A percentile compares a stretch with the other conserved stretches of the same genome.
Conservation (phyloP, 2,797 vertebrate species). For the Scolopax bukidnonensis region DNA sequence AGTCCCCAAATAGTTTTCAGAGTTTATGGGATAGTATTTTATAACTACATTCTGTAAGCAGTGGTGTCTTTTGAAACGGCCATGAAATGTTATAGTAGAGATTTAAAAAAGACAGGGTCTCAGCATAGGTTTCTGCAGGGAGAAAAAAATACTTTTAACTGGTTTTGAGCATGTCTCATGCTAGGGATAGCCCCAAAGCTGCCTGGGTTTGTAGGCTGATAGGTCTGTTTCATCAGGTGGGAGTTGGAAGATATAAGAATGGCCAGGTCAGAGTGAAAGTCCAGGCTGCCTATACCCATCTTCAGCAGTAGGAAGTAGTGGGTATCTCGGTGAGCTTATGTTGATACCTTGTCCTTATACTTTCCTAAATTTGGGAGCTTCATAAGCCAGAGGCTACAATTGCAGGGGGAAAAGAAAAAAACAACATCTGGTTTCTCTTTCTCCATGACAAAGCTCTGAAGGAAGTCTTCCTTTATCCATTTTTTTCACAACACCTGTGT, state of each 20-base stretch:
- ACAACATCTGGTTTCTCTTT: neutral
- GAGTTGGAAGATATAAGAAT: neutral
- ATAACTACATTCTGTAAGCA: constrained; percentile 26
- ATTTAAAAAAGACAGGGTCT: constrained; percentile 11
- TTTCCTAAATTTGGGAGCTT: neutral
- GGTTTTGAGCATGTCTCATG: neutral
- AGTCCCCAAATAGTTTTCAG: constrained; percentile 9
- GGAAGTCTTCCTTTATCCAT: neutral
- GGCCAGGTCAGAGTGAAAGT: neutral
- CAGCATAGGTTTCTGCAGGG: neutral
- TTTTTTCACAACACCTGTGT: neutral
- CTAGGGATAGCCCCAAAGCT: neutral
- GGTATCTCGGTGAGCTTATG: neutral
- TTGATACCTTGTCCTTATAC: neutral
- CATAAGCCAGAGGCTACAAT: neutral
- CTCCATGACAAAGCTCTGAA: neutral
- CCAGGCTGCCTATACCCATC: neutral
- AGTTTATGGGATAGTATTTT: constrained; percentile 38
- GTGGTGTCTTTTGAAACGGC: neutral
- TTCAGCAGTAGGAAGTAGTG: neutral
- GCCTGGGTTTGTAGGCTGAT: neutral
- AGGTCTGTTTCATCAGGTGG: neutral
- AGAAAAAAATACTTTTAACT: neutral
- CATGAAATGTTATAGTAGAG: neutral
- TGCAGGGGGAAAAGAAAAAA: too few relatives aligned